phyloP scores from a whole-genome alignment of 2,113 vertebrate species.

The Rissa tridactyla region DNA sequence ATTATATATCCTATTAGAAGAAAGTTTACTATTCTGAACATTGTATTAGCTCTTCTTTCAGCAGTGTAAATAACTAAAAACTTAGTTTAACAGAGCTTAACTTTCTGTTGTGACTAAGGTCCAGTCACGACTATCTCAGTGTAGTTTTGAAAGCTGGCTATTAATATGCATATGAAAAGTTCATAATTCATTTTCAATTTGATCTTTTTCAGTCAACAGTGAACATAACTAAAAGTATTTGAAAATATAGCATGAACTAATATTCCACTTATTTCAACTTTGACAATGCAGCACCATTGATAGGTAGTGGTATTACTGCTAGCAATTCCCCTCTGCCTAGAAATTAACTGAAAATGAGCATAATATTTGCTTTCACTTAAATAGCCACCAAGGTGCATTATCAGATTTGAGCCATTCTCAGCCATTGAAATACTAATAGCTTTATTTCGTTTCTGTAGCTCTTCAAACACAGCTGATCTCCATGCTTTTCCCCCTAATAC shows the following conservation, averaged over 20 bases:
- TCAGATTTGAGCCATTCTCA: neutral
- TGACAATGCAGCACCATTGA: neutral
- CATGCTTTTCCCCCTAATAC: neutral
- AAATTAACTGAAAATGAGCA: neutral
- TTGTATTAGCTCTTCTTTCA: neutral
- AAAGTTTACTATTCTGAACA: neutral
- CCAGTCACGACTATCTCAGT: accelerated
- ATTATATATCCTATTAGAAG: neutral
- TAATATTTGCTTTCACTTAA: neutral
- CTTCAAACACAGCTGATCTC: neutral
- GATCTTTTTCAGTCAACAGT: neutral
- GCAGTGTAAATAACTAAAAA: neutral
- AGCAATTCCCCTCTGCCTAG: neutral
- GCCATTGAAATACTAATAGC: neutral
- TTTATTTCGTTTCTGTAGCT: neutral
- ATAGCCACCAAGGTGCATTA: neutral
- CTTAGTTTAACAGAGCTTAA: neutral
- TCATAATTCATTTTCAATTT: neutral
- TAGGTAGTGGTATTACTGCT: neutral
- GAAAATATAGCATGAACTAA: neutral
- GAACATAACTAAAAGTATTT: neutral
- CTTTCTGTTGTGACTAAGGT: neutral
- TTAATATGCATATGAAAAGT: neutral
- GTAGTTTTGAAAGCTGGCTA: neutral
- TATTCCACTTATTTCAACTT: neutral